These are phyloP conservation scores for Heteromormyrus szaboi DNA, from an alignment of 2,797 vertebrate genomes.

Conservation along the genomic window DNA sequence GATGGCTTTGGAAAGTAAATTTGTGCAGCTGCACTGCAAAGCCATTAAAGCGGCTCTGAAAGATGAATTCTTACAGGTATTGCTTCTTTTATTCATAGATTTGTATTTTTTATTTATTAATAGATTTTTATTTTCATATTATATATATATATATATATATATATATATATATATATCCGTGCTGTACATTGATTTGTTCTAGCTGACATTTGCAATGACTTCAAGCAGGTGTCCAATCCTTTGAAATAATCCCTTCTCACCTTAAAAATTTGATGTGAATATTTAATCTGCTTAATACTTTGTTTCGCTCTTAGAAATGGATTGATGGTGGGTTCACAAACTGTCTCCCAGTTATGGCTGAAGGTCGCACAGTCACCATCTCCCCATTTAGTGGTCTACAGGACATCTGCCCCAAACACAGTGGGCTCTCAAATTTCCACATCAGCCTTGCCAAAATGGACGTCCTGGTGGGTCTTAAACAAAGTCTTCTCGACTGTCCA, in stretches of 20 bases:
- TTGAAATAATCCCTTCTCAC: neutral
- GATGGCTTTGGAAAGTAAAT: neutral
- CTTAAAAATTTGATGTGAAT: neutral
- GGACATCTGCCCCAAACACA: conserved; percentile 73
- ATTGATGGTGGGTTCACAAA: conserved; percentile 81
- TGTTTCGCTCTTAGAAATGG: conserved; percentile 65
- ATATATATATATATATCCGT: neutral
- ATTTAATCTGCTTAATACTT: neutral
- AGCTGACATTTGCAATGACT: neutral
- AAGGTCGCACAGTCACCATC: conserved; percentile 75
- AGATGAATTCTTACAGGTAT: neutral
- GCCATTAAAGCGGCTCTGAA: neutral
- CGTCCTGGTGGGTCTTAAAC: conserved; percentile 60
- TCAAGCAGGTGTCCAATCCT: neutral
- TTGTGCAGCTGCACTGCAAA: neutral
- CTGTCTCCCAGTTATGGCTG: conserved; percentile 73
- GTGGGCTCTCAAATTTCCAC: conserved; percentile 48
- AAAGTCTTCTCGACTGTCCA: neutral
- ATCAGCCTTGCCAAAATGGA: conserved; percentile 71
- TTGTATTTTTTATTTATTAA: too few species aligned
- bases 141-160: too few species aligned
- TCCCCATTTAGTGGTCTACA: conserved; percentile 76
- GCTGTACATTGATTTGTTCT: neutral
- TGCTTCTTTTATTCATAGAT: neutral
- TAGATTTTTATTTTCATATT: neutral